Base-by-base conservation (phyloP, 2,888 invertebrate species). In the Seira ritae region DNA sequence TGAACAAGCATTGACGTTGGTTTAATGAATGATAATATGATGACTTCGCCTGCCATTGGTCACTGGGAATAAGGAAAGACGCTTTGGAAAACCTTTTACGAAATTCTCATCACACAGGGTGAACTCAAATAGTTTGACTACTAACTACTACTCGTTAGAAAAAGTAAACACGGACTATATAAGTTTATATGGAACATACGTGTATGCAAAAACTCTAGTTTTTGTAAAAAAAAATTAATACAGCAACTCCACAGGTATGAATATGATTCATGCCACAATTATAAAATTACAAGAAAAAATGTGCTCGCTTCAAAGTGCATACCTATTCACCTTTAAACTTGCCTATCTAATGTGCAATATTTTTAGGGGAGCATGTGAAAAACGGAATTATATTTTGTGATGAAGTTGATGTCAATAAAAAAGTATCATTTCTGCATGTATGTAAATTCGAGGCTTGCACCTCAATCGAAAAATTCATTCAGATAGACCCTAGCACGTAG, bases 31-130 rank as follows among this genome's bases (percentile, higher is more conserved):
- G 66, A 66, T 19, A 62, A 12, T 15, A 66, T 20, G 66, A 23
- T 66, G 23, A 66, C 24, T 10, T 24, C 24, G 23, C 23, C 17
- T 19, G 12, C 20, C 79, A 79, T 79, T 79, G 79, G 79, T 72
- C 79, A 79, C 79, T 79, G 79, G 67, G 79, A 79, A 79, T 79
- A 71, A 79, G 79, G 79, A 79, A 79, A 79, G 79, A 79, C 31
- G 19, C 20, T 23, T 79, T 79, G 79, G 79, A 79, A 79, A 79
- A 79, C 79, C 79, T 79, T 79, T 79, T 79, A 72, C 79, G 79
- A 79, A 79, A 79, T 72, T 79, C 79, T 79, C 79, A 79, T 79
- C 37, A 17, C 72, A 72, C 79, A 79, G 79, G 79, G 79, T 79
- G 79, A 79, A 79, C 72, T 37, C 72, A 70, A 70, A 70, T 78